Conservation (phyloP, 2,113 vertebrate species). For the Balaeniceps rex region DNA sequence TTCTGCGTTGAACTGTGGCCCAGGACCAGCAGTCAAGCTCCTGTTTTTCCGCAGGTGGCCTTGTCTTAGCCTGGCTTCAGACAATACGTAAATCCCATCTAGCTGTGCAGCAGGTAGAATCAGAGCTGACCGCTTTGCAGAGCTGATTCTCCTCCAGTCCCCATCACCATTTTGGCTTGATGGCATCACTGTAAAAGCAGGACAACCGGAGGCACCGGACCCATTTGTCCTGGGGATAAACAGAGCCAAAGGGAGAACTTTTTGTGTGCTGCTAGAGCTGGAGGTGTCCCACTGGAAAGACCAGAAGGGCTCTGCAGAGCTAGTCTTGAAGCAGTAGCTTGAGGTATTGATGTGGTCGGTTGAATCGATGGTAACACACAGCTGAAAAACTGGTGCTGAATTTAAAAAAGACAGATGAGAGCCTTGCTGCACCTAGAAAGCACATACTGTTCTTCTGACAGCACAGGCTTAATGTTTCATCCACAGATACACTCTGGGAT, state of each 20-base stretch:
- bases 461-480: not conserved
- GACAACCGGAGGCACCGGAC: not conserved
- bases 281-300: not conserved
- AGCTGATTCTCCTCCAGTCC: not conserved
- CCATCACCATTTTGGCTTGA: not conserved
- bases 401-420: not conserved
- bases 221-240: not conserved
- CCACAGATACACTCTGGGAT: not conserved
- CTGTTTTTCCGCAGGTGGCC: not conserved
- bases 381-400: not conserved
- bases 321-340: not conserved
- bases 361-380: not conserved
- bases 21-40: not conserved
- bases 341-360: not conserved
- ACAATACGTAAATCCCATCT: not conserved
- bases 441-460: not conserved
- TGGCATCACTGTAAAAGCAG: not conserved
- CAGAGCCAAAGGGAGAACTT: not conserved
- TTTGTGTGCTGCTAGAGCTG: not conserved
- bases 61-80: not conserved
- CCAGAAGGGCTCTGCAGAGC: not conserved
- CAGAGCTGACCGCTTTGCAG: not conserved
- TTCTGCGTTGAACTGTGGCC: not conserved
- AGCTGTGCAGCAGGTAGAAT: not conserved
- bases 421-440: not conserved